Evolutionary conservation across 23 tunicate species (phyloP).

Genomic region (Botrylloides violaceus): DNA sequence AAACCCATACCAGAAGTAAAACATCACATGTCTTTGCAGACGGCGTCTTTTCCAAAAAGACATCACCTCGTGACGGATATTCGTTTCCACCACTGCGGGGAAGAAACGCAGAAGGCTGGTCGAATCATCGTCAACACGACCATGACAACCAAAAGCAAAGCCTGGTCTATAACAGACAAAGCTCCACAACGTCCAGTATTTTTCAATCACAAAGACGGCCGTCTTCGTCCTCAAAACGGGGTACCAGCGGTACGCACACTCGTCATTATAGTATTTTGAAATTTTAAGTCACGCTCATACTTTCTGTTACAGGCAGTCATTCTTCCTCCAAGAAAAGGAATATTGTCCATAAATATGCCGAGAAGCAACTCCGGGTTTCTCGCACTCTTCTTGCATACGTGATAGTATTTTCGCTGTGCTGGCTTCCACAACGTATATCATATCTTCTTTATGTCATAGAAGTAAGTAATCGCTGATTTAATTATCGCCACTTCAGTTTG

Average conservation of each 20-base stretch:
- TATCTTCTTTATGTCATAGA: constrained; percentile 41
- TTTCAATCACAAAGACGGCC: constrained; percentile 31
- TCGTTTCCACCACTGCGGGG: too few species aligned
- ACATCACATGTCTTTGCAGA: too few species aligned
- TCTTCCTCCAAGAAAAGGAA: constrained; percentile 22
- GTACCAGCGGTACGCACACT: constrained; percentile 25
- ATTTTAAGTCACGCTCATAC: background rate
- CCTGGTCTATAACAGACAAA: constrained; percentile 30
- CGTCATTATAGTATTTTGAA: background rate
- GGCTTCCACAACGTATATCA: constrained; percentile 81
- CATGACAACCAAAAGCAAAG: constrained; percentile 9
- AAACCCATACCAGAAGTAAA: too few species aligned
- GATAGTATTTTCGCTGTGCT: constrained; percentile 71
- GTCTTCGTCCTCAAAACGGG: constrained; percentile 52
- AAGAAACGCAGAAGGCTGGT: too few species aligned
- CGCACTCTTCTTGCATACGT: constrained; percentile 67
- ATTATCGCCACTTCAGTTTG: background rate
- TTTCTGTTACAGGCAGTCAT: background rate
- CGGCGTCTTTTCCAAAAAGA: too few species aligned
- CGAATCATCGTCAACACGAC: background rate
- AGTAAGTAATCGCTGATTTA: constrained; percentile 19
- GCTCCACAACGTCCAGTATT: constrained; percentile 19
- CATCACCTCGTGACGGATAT: too few species aligned
- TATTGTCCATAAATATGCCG: constrained; percentile 61
- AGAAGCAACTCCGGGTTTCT: constrained; percentile 57